Conservation (phyloP, 2,113 vertebrate species). For the Pseudolaguvia tuberculata region DNA sequence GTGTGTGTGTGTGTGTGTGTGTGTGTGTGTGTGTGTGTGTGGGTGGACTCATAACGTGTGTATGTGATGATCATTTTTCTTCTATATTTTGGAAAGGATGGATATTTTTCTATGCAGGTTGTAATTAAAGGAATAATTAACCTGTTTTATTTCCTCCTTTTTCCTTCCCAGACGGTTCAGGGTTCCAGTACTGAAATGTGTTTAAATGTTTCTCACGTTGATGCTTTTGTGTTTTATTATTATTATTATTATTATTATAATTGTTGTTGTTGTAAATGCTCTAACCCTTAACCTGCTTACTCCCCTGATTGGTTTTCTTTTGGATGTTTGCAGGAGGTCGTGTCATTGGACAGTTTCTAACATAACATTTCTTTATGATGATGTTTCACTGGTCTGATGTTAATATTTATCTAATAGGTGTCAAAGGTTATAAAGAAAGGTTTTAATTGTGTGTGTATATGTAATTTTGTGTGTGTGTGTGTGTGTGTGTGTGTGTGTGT, state of each 20-base stretch:
- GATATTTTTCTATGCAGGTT: slow-evolving; percentile 43
- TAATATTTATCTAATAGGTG: slow-evolving; percentile 33
- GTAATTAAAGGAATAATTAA: background rate
- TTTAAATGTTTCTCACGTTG: background rate
- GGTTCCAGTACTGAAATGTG: background rate
- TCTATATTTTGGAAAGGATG: background rate
- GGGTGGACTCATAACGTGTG: slow-evolving; percentile 29
- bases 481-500: no score
- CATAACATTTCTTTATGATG: background rate
- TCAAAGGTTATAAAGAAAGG: background rate
- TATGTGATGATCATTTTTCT: slow-evolving; percentile 47
- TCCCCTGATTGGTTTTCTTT: slow-evolving; percentile 8
- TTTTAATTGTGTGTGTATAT: slow-evolving; percentile 64
- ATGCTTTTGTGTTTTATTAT: background rate
- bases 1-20: no score
- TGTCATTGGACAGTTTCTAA: background rate
- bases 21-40: no score
- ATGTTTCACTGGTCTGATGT: slow-evolving; percentile 15
- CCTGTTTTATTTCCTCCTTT: background rate
- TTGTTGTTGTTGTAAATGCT: slow-evolving; percentile 8
- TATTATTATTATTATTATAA: background rate
- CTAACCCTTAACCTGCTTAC: slow-evolving; percentile 40
- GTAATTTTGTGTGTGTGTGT: slow-evolving; percentile 47
- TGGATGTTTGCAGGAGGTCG: slow-evolving; percentile 3
- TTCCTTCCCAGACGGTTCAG: background rate